Base-by-base conservation (phyloP, 2,888 invertebrate genomes). In the Laothoe populi region DNA sequence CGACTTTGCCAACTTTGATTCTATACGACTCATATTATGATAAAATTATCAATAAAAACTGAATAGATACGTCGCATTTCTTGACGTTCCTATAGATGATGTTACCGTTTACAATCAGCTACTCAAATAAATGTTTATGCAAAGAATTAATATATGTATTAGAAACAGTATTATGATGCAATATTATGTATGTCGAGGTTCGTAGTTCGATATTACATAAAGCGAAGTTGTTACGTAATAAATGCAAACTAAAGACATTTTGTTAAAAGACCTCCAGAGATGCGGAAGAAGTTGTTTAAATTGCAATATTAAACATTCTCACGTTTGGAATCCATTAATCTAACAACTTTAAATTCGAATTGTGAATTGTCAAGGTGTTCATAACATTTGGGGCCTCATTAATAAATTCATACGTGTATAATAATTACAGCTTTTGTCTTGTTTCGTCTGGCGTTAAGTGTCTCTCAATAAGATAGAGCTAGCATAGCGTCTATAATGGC, bases 161-260 rank as follows among this genome's bases (percentile, higher is more conserved):
- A 49, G 26, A 49, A 16, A 2, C 26, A 49, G n/a, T n/a, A 49
- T 49, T n/a, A 49, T 49, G 8, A n/a, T 49, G 19, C 49, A 53
- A 31, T 46, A 42, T 21, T 31, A 53, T 53, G 16, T 53, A 31
- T 16, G 49, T 53, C 58, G 24, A 42, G 19, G 59, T 59, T 42
- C n/a, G 59, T 44, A 4, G n/a, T 1, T 62, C 60, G 62, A 64
- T 63, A 60, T 61, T 31, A 53, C 49, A 53, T 31, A 53, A 53
- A 2, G 16, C 46, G 19, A 46, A 13, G 7, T 23, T 16, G 16
- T 26, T 26, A 31, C 31, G 49, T 31, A 53, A 53, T 53, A 10
- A 53, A 31, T 31, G 31, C 19, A 3, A 26, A 21, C 31, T 60
- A 45, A 26, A 44, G 44, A 19, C 19, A 53, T 53, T 53, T 53